phyloP scores from a whole-genome alignment of 2,797 vertebrate species.

The Platalea minor region DNA sequence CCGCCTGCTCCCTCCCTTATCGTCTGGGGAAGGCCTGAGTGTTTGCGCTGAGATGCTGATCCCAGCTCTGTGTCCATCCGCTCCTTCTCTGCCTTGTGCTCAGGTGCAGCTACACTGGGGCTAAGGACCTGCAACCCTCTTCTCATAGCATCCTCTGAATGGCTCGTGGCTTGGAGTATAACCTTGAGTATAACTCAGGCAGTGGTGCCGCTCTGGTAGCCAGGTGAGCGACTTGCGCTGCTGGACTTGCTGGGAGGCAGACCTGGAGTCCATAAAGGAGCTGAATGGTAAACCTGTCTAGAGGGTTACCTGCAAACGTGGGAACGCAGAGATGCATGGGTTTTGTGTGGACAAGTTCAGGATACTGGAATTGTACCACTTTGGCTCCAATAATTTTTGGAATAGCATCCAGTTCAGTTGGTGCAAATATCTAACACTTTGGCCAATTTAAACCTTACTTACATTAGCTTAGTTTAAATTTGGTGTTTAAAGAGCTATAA shows the following conservation, averaged over 20 bases:
- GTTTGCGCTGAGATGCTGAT: fast-evolving
- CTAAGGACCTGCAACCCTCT: not conserved
- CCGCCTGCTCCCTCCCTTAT: fast-evolving
- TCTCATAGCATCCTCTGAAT: not conserved
- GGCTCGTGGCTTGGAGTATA: fast-evolving
- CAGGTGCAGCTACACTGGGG: fast-evolving
- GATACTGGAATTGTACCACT: not conserved
- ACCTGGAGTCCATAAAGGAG: fast-evolving
- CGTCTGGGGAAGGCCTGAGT: not conserved
- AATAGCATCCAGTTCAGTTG: not conserved
- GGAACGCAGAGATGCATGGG: fast-evolving
- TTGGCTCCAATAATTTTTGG: not conserved
- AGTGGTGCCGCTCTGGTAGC: not conserved
- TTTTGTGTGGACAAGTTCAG: not conserved
- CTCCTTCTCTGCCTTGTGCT: not conserved
- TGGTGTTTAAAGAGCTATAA: not conserved
- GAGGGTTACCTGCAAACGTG: not conserved
- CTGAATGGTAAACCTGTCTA: not conserved
- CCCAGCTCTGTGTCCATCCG: not conserved
- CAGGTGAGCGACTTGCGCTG: not conserved
- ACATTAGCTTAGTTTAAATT: constrained; percentile 2
- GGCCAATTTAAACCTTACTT: not conserved
- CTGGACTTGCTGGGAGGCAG: not conserved
- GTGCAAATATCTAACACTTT: not conserved
- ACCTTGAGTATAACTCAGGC: fast-evolving